phyloP scores from a whole-genome alignment of 2,888 invertebrate species.

The Drosophila kambysellisi region DNA sequence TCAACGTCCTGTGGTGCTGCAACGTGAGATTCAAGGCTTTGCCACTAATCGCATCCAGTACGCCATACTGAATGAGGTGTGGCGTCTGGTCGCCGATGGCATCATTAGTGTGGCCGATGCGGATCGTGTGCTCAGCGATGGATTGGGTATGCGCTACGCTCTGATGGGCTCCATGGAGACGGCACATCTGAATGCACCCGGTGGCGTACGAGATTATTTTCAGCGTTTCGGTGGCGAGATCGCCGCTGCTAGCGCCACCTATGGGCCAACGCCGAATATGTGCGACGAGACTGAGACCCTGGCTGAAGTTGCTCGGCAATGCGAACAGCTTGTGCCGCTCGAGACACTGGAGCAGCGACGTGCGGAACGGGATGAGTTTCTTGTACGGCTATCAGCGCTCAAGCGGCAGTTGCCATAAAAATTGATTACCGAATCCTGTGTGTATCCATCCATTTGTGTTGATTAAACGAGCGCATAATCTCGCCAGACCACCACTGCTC shows the following conservation, averaged over 20 bases:
- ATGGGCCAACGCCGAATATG: conserved; percentile 91
- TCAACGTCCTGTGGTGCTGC: conserved; percentile 94
- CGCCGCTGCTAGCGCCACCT: conserved; percentile 88
- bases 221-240: conserved; percentile 88
- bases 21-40: conserved; percentile 95
- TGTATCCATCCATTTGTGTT: conserved; percentile 56
- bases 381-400: conserved; percentile 91
- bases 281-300: conserved; percentile 88
- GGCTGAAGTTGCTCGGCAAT: conserved; percentile 89
- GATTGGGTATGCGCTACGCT: conserved; percentile 97
- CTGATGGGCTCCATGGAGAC: conserved; percentile 97
- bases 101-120: conserved; percentile 94
- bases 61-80: conserved; percentile 96
- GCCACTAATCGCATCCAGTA: conserved; percentile 97
- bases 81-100: conserved; percentile 93
- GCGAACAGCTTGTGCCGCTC: conserved; percentile 90
- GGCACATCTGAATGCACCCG: conserved; percentile 97
- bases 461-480: conserved; percentile 54
- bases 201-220: conserved; percentile 89
- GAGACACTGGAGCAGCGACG: conserved; percentile 90
- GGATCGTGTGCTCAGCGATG: conserved; percentile 96
- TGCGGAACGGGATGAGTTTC: conserved; percentile 92
- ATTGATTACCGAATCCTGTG: conserved; percentile 49
- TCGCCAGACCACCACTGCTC: neutral
- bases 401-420: conserved; percentile 89